phyloP scores from a whole-genome alignment of 2,888 invertebrate genomes.

The Drosophila putrida region DNA sequence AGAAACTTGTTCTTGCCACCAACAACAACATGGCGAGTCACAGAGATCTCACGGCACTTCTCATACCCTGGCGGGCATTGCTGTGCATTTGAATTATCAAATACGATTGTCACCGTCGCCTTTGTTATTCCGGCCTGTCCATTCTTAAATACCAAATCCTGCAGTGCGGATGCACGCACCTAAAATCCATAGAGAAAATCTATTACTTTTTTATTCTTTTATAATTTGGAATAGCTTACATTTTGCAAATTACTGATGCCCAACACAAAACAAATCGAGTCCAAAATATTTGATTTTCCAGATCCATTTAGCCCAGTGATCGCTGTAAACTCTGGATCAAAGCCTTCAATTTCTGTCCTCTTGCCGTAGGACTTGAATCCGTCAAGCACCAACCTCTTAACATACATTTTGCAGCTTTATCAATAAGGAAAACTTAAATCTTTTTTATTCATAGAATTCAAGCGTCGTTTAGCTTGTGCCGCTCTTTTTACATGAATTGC shows the following conservation, averaged over 20 bases:
- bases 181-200: constrained; percentile 79
- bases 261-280: constrained; percentile 98
- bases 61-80: constrained; percentile 97
- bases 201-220: background rate
- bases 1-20: constrained; percentile 97
- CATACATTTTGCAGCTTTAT: constrained; percentile 89
- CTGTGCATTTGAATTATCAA: constrained; percentile 94
- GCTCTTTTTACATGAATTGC: constrained; percentile 51
- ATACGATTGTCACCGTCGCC: constrained; percentile 97
- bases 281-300: constrained; percentile 98
- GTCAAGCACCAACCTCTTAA: constrained; percentile 96
- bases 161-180: constrained; percentile 95
- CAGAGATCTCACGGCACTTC: constrained; percentile 94
- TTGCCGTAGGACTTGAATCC: constrained; percentile 99
- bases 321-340: constrained; percentile 98
- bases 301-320: constrained; percentile 99
- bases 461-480: constrained; percentile 26
- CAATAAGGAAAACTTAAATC: background rate
- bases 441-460: constrained; percentile 1
- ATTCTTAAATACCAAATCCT: constrained; percentile 98
- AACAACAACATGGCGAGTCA: constrained; percentile 93
- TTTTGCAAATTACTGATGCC: constrained; percentile 97
- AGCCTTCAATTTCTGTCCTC: constrained; percentile 95
- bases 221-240: constrained; percentile 86
- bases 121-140: constrained; percentile 98